phyloP scores from a whole-genome alignment of 2,888 invertebrate genomes.

The Eupithecia tripunctaria region DNA sequence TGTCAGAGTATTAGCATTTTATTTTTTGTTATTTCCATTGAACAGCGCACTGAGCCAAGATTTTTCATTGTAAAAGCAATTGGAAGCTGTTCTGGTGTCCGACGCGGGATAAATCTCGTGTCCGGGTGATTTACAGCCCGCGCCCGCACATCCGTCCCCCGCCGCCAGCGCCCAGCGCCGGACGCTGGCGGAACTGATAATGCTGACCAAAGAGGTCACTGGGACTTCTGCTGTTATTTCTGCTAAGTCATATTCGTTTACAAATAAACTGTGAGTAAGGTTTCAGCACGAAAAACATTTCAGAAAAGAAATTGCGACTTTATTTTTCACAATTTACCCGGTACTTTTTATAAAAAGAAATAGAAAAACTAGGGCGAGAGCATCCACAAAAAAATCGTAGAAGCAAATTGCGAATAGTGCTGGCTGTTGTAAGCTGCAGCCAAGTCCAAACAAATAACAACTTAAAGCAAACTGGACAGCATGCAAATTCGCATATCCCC shows the following conservation, averaged over 20 bases:
- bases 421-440: constrained; percentile 15
- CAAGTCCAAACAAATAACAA: constrained; percentile 33
- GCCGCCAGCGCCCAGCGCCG: not conserved
- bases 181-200: not conserved
- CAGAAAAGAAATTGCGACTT: not conserved
- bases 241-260: not conserved
- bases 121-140: constrained; percentile 54
- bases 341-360: not conserved
- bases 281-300: not conserved
- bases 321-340: not conserved
- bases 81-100: constrained; percentile 21
- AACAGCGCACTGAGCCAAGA: constrained; percentile 2
- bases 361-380: not conserved
- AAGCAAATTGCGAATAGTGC: constrained; percentile 22
- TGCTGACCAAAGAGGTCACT: not conserved
- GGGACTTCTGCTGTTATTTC: not conserved
- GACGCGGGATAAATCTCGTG: constrained; percentile 53
- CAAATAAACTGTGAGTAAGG: not conserved
- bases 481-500: constrained; percentile 39
- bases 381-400: constrained; percentile 14
- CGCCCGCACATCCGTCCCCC: constrained; percentile 5
- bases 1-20: not conserved
- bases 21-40: not conserved
- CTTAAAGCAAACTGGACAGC: constrained; percentile 32
- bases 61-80: constrained; percentile 34